These are phyloP conservation scores for Danio rerio DNA, from an alignment of 2,113 vertebrate genomes.

Conservation along the genomic window GRCz12tu NC_133189.1:35719001-35719500, in stretches of 20 bases:
- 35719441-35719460: too few species aligned
- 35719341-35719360: too few species aligned
- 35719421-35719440: too few species aligned
- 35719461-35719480: too few species aligned
- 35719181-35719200: background rate
- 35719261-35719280: too few species aligned
- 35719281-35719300: background rate
- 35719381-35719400: too few species aligned
- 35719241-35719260: background rate
- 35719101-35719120: background rate
- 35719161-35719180: constrained; percentile 24
- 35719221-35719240: constrained; percentile 1
- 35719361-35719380: too few species aligned
- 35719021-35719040: constrained; percentile 13
- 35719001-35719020: background rate
- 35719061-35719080: background rate
- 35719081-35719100: background rate
- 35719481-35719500: too few species aligned
- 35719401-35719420: too few species aligned
- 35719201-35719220: background rate
- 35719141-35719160: constrained; percentile 3
- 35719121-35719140: constrained; percentile 22
- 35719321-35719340: too few species aligned
- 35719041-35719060: constrained; percentile 20
- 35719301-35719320: background rate